phyloP scores from a whole-genome alignment of 2,113 vertebrate genomes.

The Martes martes region DNA sequence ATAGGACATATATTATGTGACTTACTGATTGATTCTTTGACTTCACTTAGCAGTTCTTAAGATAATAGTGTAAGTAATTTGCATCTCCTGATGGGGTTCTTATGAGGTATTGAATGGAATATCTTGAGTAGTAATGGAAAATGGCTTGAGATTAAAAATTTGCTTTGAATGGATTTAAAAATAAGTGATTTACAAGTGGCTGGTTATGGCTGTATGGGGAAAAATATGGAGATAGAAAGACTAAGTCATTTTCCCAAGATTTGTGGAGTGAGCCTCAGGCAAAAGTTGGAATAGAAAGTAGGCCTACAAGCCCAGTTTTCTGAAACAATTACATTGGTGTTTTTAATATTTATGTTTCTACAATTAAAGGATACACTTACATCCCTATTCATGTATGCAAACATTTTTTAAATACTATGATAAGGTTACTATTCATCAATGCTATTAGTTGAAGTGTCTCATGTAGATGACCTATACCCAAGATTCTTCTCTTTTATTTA shows the following conservation, averaged over 20 bases:
- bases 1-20: background rate
- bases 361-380: background rate
- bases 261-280: background rate
- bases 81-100: background rate
- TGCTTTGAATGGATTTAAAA: background rate
- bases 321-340: background rate
- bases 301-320: background rate
- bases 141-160: background rate
- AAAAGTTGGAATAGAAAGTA: background rate
- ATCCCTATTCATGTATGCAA: background rate
- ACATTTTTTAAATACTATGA: background rate
- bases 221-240: background rate
- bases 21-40: background rate
- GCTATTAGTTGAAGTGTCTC: background rate
- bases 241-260: background rate
- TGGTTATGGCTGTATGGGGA: background rate
- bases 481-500: background rate
- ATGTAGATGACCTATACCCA: background rate
- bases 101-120: background rate
- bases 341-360: background rate
- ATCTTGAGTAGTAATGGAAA: background rate
- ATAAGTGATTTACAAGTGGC: background rate
- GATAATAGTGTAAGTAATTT: background rate
- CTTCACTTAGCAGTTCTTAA: slow-evolving; percentile 5
- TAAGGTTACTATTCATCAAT: background rate